A percentile compares a stretch with the other conserved stretches of the same genome.
Evolutionary conservation across 2,888 invertebrate genomes (phyloP).

Genomic region (Cantharis rufa): DNA sequence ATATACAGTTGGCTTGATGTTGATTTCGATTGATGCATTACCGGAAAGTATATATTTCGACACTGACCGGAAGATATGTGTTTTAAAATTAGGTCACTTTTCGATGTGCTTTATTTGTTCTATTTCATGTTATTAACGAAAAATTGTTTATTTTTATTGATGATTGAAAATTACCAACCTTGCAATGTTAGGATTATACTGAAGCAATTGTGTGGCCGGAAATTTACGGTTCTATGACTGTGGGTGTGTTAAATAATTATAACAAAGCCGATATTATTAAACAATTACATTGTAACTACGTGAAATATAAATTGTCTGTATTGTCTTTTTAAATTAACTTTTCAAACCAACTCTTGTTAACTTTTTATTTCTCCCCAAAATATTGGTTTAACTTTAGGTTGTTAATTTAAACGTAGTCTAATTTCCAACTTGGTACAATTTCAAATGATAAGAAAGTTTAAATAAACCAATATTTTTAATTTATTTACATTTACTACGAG

Average conservation of each 20-base stretch:
- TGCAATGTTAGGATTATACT: not conserved
- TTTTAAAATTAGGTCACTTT: not conserved
- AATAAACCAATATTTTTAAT: not conserved
- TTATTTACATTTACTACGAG: not conserved
- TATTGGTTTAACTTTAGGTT: not conserved
- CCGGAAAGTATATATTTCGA: not conserved
- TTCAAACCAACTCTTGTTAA: not conserved
- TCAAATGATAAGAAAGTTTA: not conserved
- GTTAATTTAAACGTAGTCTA: not conserved
- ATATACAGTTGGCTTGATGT: not conserved
- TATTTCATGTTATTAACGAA: not conserved
- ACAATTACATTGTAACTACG: not conserved
- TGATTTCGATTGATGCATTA: not conserved
- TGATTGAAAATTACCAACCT: not conserved
- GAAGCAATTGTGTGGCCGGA: constrained; percentile 21
- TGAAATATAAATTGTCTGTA: not conserved
- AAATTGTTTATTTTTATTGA: not conserved
- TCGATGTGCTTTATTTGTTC: not conserved
- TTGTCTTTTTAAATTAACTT: not conserved
- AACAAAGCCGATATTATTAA: not conserved
- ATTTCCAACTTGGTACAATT: not conserved
- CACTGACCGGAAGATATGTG: not conserved
- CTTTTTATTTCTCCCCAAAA: not conserved
- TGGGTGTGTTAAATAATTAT: constrained; percentile 15
- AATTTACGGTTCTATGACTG: constrained; percentile 9